Evolutionary conservation across 2,888 invertebrate genomes (phyloP).

Genomic region (Willowsia nigromaculata): DNA sequence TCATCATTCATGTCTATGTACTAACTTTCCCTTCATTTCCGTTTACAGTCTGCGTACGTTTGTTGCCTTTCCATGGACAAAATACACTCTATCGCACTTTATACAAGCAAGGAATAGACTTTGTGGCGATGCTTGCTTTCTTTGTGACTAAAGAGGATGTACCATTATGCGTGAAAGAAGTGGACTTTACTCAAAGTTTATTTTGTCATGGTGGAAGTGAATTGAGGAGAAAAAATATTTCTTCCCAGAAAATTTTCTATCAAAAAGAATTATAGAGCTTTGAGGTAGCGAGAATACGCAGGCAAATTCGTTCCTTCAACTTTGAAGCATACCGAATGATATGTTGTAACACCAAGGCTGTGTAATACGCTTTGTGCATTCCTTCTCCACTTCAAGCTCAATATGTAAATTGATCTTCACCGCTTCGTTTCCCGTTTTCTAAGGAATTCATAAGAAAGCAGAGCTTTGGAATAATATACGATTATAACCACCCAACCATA

Average conservation of each 20-base stretch:
- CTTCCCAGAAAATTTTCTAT: conserved; percentile 7
- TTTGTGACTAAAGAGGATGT: not conserved
- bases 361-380: not conserved
- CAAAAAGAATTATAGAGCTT: not conserved
- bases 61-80: not conserved
- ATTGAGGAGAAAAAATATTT: not conserved
- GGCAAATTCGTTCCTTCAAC: not conserved
- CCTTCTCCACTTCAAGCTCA: conserved; percentile 6
- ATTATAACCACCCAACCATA: conserved; percentile 55
- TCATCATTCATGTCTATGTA: conserved; percentile 34
- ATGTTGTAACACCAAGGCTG: no score
- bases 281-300: not conserved
- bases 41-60: conserved; percentile 51
- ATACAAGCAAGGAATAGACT: not conserved
- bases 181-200: not conserved
- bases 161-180: not conserved
- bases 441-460: conserved; percentile 44
- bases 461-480: conserved; percentile 57
- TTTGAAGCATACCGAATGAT: not conserved
- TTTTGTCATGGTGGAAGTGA: not conserved
- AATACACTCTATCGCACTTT: not conserved
- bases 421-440: conserved; percentile 66
- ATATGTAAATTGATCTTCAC: conserved; percentile 71
- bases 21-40: conserved; percentile 68
- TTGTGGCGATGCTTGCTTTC: not conserved